Percentiles rank a stretch among this genome's conserved stretches.
phyloP scores from a whole-genome alignment of 1,140 invertebrate genomes.

The Tetramorium parvispinum region DNA sequence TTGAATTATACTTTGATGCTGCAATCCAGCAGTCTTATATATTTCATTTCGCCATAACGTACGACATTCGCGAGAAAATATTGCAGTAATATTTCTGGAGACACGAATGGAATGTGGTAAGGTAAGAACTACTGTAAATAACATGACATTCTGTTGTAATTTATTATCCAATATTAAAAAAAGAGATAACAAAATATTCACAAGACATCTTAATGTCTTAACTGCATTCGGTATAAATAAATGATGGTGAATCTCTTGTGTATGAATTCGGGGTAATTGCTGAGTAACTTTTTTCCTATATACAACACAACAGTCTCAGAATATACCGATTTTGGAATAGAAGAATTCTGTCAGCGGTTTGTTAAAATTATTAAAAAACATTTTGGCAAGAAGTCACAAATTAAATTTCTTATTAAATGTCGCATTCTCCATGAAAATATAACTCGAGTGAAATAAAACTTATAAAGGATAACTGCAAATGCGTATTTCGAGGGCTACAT shows the following conservation, averaged over 20 bases:
- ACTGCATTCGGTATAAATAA: not conserved
- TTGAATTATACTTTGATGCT: not conserved
- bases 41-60: conserved; percentile 1
- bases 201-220: conserved; percentile 1
- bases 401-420: not conserved
- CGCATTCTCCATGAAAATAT: not conserved
- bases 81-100: conserved; percentile 15
- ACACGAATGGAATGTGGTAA: not conserved
- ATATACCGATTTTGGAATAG: not conserved
- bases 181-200: not conserved
- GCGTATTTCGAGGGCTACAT: not conserved
- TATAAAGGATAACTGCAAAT: not conserved
- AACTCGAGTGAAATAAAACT: not conserved
- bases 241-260: not conserved
- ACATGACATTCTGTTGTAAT: conserved; percentile 17
- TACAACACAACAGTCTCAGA: not conserved
- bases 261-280: not conserved
- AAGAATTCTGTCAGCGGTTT: not conserved
- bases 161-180: conserved; percentile 42
- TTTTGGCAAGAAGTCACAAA: not conserved
- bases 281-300: not conserved
- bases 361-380: not conserved
- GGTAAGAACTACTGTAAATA: conserved; percentile 14
- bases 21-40: not conserved
- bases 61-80: not conserved